phyloP scores from a whole-genome alignment of 2,888 invertebrate species.

The Zele albiditarsus region DNA sequence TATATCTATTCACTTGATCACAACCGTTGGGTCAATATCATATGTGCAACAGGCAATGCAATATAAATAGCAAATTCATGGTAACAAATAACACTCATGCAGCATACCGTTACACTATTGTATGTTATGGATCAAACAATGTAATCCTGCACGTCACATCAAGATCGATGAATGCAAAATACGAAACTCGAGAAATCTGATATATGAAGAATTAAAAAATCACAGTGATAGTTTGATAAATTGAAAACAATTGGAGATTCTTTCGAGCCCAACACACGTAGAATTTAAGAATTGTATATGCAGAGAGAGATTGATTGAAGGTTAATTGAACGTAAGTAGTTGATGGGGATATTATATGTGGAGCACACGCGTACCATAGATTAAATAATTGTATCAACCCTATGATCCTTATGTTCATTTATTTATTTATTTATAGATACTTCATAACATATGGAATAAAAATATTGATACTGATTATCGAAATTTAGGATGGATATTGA shows the following conservation, averaged over 20 bases:
- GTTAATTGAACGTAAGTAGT: neutral
- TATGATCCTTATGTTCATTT: neutral
- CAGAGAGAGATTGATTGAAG: neutral
- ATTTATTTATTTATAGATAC: neutral
- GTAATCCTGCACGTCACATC: neutral
- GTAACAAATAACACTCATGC: neutral
- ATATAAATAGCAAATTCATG: conserved; percentile 8
- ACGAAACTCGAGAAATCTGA: neutral
- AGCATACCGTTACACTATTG: too few species aligned
- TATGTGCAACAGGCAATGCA: conserved; percentile 51
- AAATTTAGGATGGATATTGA: neutral
- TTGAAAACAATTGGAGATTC: neutral
- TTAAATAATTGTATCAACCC: neutral
- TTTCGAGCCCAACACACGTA: neutral
- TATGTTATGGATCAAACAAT: too few species aligned
- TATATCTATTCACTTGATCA: neutral
- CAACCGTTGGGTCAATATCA: conserved; percentile 26
- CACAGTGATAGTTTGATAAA: neutral
- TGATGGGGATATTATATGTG: neutral
- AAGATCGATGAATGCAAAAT: neutral
- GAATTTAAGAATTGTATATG: neutral
- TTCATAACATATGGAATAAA: neutral
- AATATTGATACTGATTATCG: neutral
- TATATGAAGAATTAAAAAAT: neutral
- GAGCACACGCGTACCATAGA: neutral